Evolutionary conservation across 2,888 invertebrate species (phyloP), one percentile per base, ranked within the genome.

Genomic region (Bruchidius siliquastri): DNA sequence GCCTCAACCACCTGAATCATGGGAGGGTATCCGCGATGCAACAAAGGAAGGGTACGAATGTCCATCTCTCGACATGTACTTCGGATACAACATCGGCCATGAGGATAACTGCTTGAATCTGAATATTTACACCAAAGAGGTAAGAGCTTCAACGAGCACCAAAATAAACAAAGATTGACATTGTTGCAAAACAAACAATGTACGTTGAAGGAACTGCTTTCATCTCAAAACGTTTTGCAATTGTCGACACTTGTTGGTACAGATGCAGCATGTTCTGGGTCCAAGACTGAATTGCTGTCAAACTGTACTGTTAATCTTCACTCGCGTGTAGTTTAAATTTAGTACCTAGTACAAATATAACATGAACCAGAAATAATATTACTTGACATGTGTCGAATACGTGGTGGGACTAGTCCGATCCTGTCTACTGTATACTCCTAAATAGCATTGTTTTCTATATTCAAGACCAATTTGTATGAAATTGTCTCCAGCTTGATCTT

Each of bases 71-170:
- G 81, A 83, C 72, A 76, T 83, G 78, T 80, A 80, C 69, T 82
- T 83, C 73, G 78, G 84, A 18, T 84, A 86, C 75, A 82, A 83
- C 71, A 83, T 87, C 10, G 90, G 90, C 32, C 83, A 85, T 0
- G 90, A 90, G 81, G 88, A 90, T 80, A 81, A 82, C 72, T 90
- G 90, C 76, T 79, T 89, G 2, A 88, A 88, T 79, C 78, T 90
- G n/a, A 89, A 89, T 82, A 87, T 90, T 22, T 85, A 83, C 74
- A 86, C 86, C 30, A 83, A 82, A 77, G 78, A 84, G 77, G 85
- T 86, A 81, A 79, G 76, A 72, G 0, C 6, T 49, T 49, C 49
- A 8, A 8, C 13, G 18, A 49, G 1, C 1, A 13, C 13, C 18
- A 49, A 1, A 1, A 49, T 49, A 18, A 49, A 18, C 18, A 49